Base-by-base conservation (phyloP, 2,113 vertebrate species). In the Pogona vitticeps region DNA sequence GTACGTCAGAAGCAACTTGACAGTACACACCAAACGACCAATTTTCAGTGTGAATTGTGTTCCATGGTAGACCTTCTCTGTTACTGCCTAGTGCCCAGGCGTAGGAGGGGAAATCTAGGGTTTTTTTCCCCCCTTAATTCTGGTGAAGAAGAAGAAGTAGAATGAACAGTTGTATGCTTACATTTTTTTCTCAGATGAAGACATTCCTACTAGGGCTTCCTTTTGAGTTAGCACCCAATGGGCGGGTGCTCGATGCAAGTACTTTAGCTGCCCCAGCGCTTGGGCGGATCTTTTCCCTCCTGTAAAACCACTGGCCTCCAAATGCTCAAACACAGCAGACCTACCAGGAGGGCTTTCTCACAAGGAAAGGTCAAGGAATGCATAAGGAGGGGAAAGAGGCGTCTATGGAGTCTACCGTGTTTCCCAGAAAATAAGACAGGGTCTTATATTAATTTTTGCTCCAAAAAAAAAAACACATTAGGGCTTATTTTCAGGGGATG, bases 21-120 rank as follows among this genome's bases (percentile, higher is more conserved):
- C 46, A 52, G 46, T 10, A 52, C 46, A 52, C 10, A 52, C 5
- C 46, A 52, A 52, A 52, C 46, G 5, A 52, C 46, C 46, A 52
- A 10, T 52, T 52, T 10, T 10, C 46, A 6, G 46, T 52, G 46
- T 6, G 46, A 52, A 52, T 52, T 52, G 46, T 6, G 3, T 36
- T 85, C 12, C 31, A 42, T 42, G 42, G 56, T 14, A 61, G 42
- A 63, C 82, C 82, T 84, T 73, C 82, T 85, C 40, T 52, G 65
- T 52, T 33, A 26, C 65, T 46, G 2, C 65, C 46, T 38, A 8
- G 58, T 5, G 58, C 40, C 40, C 65, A 15, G 6, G 59, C 28
- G 31, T 21, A 59, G 63, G 5, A 10, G 46, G 21, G 14, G 31
- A 10, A 31, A 71, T 65, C 28, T 46, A 46, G 72, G 38, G 83